phyloP scores from a whole-genome alignment of 1,140 invertebrate species.

The Cydia strobilella region DNA sequence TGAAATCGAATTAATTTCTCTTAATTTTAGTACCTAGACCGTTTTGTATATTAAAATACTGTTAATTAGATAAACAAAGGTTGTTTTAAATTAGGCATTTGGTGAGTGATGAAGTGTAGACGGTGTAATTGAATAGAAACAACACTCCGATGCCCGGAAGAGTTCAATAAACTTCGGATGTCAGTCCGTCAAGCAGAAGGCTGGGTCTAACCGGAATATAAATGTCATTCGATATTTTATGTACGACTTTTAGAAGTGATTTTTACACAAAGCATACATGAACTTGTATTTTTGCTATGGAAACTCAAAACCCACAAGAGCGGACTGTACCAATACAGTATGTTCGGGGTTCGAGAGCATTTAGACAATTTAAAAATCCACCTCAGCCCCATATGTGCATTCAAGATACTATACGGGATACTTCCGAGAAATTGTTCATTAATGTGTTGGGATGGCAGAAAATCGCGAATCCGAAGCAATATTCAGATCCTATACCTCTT shows the following conservation, averaged over 20 bases:
- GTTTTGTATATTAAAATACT: constrained; percentile 26
- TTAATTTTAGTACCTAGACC: constrained; percentile 14
- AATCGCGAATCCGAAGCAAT: constrained; percentile 83
- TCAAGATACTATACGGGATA: constrained; percentile 82
- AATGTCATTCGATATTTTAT: constrained; percentile 62
- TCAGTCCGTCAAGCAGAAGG: constrained; percentile 36
- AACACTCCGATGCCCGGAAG: constrained; percentile 37
- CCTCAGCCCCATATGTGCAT: constrained; percentile 89
- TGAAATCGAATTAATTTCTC: constrained; percentile 25
- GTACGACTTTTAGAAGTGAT: constrained; percentile 55
- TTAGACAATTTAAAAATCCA: constrained; percentile 85
- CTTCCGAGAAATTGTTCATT: constrained; percentile 81
- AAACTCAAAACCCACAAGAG: constrained; percentile 69
- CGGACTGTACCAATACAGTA: constrained; percentile 67
- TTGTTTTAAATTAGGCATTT: not conserved
- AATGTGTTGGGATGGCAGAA: constrained; percentile 87
- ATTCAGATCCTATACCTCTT: constrained; percentile 83
- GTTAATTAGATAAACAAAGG: constrained; percentile 28
- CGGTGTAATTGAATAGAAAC: constrained; percentile 21
- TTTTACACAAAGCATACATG: constrained; percentile 48
- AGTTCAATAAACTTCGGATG: constrained; percentile 70
- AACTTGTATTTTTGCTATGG: constrained; percentile 58
- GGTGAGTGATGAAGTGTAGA: constrained; percentile 22
- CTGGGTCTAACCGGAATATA: constrained; percentile 60
- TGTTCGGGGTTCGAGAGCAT: constrained; percentile 78